A percentile compares a stretch with the other conserved stretches of the same genome.
phyloP scores from a whole-genome alignment of 1,140 invertebrate genomes.

The Leptonema lineaticorne region DNA sequence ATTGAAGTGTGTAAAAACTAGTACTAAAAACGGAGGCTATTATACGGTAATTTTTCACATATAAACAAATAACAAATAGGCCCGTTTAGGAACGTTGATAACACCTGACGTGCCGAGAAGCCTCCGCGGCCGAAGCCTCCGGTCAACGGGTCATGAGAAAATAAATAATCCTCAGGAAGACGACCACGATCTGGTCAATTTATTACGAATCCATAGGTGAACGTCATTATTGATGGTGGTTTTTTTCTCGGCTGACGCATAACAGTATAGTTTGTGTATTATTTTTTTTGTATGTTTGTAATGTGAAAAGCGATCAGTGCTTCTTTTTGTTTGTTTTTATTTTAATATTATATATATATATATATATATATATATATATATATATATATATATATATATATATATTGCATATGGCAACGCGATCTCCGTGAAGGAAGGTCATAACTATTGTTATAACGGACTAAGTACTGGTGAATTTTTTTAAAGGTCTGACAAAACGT shows the following conservation, averaged over 20 bases:
- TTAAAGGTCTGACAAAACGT: too few relatives aligned
- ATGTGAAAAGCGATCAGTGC: slow-evolving; percentile 2
- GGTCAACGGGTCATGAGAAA: slow-evolving; percentile 30
- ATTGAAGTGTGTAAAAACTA: too few relatives aligned
- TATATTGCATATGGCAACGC: too few relatives aligned
- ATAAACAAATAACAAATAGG: neutral
- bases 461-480: too few relatives aligned
- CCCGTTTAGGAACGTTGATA: neutral
- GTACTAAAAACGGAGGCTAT: neutral
- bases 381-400: too few relatives aligned
- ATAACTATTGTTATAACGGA: too few relatives aligned
- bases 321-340: neutral
- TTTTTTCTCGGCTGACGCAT: slow-evolving; percentile 25
- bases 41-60: neutral
- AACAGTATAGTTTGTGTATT: slow-evolving; percentile 26
- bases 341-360: neutral
- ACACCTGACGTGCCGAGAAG: neutral
- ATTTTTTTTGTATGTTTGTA: neutral
- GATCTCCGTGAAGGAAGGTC: too few relatives aligned
- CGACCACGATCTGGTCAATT: slow-evolving; percentile 19
- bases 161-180: slow-evolving; percentile 10
- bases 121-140: neutral
- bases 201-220: slow-evolving; percentile 19
- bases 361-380: too few relatives aligned
- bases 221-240: slow-evolving; percentile 22